Base-by-base conservation (phyloP, 2,113 vertebrate species). In the Poeciliopsis occidentalis region DNA sequence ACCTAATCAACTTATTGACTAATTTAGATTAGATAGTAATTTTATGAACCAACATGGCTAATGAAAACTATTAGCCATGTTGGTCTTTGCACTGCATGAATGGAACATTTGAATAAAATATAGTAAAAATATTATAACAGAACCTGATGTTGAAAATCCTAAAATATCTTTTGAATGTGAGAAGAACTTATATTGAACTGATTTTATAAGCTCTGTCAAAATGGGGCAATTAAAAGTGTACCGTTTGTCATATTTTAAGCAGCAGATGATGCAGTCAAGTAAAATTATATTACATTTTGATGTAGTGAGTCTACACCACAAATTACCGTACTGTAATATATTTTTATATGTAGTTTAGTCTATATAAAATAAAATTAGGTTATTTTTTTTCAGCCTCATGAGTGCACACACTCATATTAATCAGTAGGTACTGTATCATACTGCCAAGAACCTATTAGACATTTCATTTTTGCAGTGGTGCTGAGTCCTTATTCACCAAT, bases 391-490 rank as follows among this genome's bases (percentile, higher is more conserved):
- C n/a, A 61, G 64, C 63, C 66, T 67, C 39, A 24, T 34, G 60
- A 31, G 63, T n/a, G 60, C 27, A 63, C n/a, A 54, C 32, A 70
- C 32, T 64, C 12, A 11, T 29, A 32, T 32, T 39, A 26, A 57
- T n/a, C 34, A 44, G 61, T 60, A n/a, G n/a, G 61, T 66, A 57
- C 64, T 39, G 61, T 12, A 73, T 37, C 26, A 54, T 65, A 67
- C 41, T 71, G 64, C 61, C 71, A 78, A 67, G 62, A 69, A 76
- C 51, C 37, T 84, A 51, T 61, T 68, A 69, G 66, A 81, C 34
- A 82, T 87, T 87, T 82, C 66, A 84, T 67, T 77, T 85, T 84
- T 79, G 60, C 78, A 76, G 64, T 79, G 65, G 39, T 44, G 67
- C 79, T 57, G 65, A 78, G 65, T 83, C 65, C 54, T 77, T 78